Evolutionary conservation across 2,113 vertebrate species (phyloP), one percentile per base, ranked within the genome.

Genomic region (Tricholaema leucomelas): DNA sequence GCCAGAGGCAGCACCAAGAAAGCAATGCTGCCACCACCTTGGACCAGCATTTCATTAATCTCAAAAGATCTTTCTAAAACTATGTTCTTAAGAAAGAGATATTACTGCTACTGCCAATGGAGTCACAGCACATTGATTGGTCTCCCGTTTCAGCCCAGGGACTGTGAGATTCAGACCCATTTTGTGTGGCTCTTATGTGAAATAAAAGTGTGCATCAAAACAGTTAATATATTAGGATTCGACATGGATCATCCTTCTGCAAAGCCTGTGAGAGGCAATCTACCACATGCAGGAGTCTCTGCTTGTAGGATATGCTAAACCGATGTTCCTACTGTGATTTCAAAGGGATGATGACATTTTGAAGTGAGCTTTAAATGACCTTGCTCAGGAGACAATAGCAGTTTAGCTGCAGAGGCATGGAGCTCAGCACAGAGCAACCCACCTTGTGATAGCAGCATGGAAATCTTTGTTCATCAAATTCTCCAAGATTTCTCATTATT

Each of bases 231-330:
- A 82, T 95, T 89, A 89, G 71, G 85, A 96, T 96, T 93, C 94
- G 92, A 64, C 31, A 56, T 11, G 13, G 87, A 76, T 92, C 87
- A 76, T 84, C 81, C 81, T 33, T 84, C 92, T 87, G 71, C 92
- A 94, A 84, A 76, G 59, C 78, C 67, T 80, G 67, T n/a, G 67
- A 93, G 82, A 94, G 75, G 87, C 93, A 96, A 94, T 95, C 91
- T 94, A 95, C 94, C 93, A 63, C 93, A 92, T 93, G 90, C 91
- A 67, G 93, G 82, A 95, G 72, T 27, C 87, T 92, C 92, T 74
- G 81, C 90, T 91, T 80, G 67, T 85, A 94, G 85, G 90, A 61
- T 91, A 83, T 96, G 92, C 63, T 94, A 92, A 96, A 93, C 89
- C 73, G 78, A 73, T 85, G 72, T 85, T 92, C 94, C 94, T 91